A percentile compares a stretch with the other conserved stretches of the same genome.
Evolutionary conservation across 2,797 vertebrate genomes (phyloP).

Genomic region (Dermochelys coriacea): DNA sequence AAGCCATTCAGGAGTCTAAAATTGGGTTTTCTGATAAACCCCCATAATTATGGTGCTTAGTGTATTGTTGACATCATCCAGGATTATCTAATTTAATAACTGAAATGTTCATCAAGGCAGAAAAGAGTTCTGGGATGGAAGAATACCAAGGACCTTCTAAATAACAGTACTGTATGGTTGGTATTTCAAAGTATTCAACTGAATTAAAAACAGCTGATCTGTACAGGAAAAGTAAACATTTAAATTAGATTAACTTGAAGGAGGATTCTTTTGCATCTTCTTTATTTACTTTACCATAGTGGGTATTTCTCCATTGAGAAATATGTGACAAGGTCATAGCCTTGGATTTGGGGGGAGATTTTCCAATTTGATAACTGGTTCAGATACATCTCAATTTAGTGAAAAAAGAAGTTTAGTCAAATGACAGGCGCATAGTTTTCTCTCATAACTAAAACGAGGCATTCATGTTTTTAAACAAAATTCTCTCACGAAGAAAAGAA

Average conservation of each 20-base stretch:
- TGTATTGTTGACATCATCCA: not conserved
- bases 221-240: not conserved
- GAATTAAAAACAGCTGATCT: not conserved
- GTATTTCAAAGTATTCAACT: not conserved
- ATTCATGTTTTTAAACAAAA: not conserved
- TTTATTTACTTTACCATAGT: not conserved
- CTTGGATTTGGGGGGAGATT: too few relatives aligned
- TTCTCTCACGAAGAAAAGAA: not conserved
- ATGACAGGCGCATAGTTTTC: not conserved
- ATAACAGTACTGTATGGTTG: not conserved
- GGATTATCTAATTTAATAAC: not conserved
- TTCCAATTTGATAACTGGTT: too few relatives aligned
- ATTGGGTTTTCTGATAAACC: not conserved
- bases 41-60: not conserved
- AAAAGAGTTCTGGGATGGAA: not conserved
- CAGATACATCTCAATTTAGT: not conserved
- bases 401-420: not conserved
- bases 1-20: not conserved
- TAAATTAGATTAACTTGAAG: not conserved
- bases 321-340: too few relatives aligned
- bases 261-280: not conserved
- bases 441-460: not conserved
- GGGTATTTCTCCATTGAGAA: too few relatives aligned
- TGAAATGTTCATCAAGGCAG: not conserved
- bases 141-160: not conserved